phyloP scores from a whole-genome alignment of 2,888 invertebrate genomes.

The Timandra comae region DNA sequence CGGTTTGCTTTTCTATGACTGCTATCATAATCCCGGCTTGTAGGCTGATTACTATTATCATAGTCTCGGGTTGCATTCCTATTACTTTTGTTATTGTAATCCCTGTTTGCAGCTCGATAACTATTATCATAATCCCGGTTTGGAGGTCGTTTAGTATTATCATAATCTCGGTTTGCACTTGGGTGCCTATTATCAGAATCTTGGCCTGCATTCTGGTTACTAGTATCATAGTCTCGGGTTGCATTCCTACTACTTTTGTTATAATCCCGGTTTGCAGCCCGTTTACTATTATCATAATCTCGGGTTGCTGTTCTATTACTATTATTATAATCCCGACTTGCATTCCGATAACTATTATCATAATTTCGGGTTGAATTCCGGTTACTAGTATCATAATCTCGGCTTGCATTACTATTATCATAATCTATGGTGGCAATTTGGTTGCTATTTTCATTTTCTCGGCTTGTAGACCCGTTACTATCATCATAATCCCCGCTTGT shows the following conservation, averaged over 20 bases:
- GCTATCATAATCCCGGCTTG: constrained; percentile 7
- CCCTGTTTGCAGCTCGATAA: too few relatives aligned
- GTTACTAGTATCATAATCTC: constrained; percentile 15
- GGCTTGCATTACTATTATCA: constrained; percentile 12
- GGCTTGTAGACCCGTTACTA: too few relatives aligned
- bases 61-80: too few relatives aligned
- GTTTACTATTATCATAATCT: constrained; percentile 53
- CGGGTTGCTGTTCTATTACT: constrained; percentile 48
- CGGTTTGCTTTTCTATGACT: constrained; percentile 14
- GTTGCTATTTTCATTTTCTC: constrained; percentile 24
- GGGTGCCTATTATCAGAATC: constrained; percentile 18
- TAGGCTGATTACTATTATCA: too few relatives aligned
- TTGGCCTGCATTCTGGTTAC: too few relatives aligned
- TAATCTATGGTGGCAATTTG: constrained; percentile 7
- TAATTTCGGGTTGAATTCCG: too few relatives aligned
- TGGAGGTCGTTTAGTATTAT: too few relatives aligned
- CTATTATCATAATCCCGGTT: constrained; percentile 16
- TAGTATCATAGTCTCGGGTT: constrained; percentile 13
- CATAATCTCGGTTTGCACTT: too few relatives aligned
- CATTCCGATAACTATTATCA: too few relatives aligned
- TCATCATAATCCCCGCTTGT: too few relatives aligned
- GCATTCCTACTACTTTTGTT: constrained; percentile 9
- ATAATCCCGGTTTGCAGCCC: constrained; percentile 6
- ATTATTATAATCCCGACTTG: too few relatives aligned
- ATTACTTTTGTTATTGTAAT: too few relatives aligned